Percentiles rank a stretch among this genome's conserved stretches.
phyloP scores from a whole-genome alignment of 2,113 vertebrate genomes.

The Elephas maximus region DNA sequence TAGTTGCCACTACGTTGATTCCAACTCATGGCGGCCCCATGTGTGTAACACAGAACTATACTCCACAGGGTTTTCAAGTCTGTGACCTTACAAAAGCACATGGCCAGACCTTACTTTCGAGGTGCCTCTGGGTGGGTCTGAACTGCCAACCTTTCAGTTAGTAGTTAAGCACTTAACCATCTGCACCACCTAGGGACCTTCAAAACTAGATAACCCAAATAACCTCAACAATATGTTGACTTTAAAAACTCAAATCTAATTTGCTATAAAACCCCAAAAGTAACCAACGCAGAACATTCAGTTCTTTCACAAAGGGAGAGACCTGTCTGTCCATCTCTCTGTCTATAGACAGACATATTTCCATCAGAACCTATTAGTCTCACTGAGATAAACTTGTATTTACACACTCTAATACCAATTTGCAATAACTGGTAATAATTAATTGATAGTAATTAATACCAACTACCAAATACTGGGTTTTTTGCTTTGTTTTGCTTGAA shows the following conservation, averaged over 20 bases:
- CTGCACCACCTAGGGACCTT: background rate
- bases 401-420: background rate
- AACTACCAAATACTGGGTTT: background rate
- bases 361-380: background rate
- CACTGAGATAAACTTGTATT: background rate
- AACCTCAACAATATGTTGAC: background rate
- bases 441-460: background rate
- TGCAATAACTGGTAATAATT: too few species aligned
- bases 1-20: background rate
- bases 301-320: background rate
- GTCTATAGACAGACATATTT: background rate
- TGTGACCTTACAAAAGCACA: background rate
- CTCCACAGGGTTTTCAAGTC: background rate
- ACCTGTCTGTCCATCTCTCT: background rate
- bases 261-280: background rate
- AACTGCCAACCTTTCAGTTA: background rate
- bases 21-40: too few species aligned
- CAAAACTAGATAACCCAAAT: constrained; percentile 26
- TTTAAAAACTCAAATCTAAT: constrained; percentile 51
- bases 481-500: background rate
- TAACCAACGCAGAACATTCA: background rate
- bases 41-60: background rate
- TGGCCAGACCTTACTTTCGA: background rate
- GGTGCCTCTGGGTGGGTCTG: background rate
- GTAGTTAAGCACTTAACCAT: background rate